Base-by-base conservation (phyloP, 2,113 vertebrate genomes). In the Puntigrus tetrazona region DNA sequence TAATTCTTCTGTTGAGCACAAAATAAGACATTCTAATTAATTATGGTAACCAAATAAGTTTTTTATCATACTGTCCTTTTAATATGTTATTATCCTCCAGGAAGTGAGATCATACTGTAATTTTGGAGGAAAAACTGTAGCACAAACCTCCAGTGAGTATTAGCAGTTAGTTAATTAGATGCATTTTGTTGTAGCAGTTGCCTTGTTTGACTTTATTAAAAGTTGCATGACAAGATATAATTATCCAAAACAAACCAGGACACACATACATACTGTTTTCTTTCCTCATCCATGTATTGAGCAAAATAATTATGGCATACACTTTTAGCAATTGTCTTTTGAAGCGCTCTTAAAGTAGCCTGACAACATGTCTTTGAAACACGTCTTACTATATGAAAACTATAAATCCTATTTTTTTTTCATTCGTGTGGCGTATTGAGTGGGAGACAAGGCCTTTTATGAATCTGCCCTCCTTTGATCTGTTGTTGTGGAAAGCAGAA, bases 391-490 rank as follows among this genome's bases (percentile, higher is more conserved):
- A 50, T 29, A 52, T 27, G n/a, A 34, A 76, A 75, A 31, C 73
- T 18, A 52, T 52, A 75, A 3, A 31, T 50, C 27, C 74, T 76
- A 67, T 16, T 18, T 34, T 36, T 55, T 55, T 76, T 34, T 6
- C 29, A 29, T 76, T 55, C 11, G 36, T 77, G 20, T 50, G 16
- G 73, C 14, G 5, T 47, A 55, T 77, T 34, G 20, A 55, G 13
- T 55, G 27, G 52, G 47, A 57, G 61, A n/a, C 31, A 25, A 63
- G 70, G 70, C 50, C n/a, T 82, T 31, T 70, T 82, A 55, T 77
- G 29, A 77, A 55, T 77, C 74, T 34, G 47, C 20, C 29, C 8
- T 11, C 52, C 14, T 82, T 45, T 72, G 38, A 86, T 61, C 50
- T 50, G 29, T 50, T 50, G 29, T 50, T 10, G 38, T 83, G 38